These are phyloP conservation scores for Chrysolina oricalcia DNA, from an alignment of 2,888 invertebrate genomes.

Conservation along the genomic window DNA sequence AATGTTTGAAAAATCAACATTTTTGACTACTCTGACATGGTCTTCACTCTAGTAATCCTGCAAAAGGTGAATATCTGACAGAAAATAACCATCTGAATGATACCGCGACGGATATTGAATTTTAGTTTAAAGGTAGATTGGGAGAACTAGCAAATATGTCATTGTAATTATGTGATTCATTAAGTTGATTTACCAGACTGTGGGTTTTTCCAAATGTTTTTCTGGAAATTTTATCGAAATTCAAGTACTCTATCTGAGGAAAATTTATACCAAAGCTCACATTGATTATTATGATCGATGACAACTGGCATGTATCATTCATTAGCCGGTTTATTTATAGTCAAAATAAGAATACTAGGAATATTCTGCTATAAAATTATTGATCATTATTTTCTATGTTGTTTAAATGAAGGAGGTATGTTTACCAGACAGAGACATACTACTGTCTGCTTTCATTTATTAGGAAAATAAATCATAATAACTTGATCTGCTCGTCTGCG, in stretches of 20 bases:
- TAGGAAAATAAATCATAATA: slow-evolving; percentile 42
- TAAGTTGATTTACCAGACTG: too few species aligned
- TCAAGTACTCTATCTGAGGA: not conserved
- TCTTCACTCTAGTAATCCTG: too few species aligned
- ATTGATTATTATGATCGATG: not conserved
- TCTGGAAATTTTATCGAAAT: not conserved
- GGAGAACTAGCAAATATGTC: too few species aligned
- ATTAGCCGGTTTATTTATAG: slow-evolving; percentile 8
- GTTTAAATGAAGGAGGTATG: slow-evolving; percentile 31
- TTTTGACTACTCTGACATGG: too few species aligned
- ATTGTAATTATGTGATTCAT: too few species aligned
- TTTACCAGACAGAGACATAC: slow-evolving; percentile 40
- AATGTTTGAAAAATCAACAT: too few species aligned
- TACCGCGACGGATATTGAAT: too few species aligned
- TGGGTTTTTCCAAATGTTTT: not conserved
- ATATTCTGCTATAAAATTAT: slow-evolving; percentile 27
- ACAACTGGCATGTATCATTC: slow-evolving; percentile 3
- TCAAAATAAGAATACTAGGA: slow-evolving; percentile 19
- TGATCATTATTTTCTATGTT: slow-evolving; percentile 35
- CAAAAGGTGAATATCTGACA: too few species aligned
- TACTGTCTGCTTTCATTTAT: slow-evolving; percentile 38
- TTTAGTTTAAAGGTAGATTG: too few species aligned
- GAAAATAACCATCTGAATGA: too few species aligned
- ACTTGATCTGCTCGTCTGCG: slow-evolving; percentile 41
- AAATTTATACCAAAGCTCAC: not conserved